Evolutionary conservation across 2,113 vertebrate species (phyloP), one percentile per base, ranked within the genome.

Genomic region (Tiliqua scincoides): DNA sequence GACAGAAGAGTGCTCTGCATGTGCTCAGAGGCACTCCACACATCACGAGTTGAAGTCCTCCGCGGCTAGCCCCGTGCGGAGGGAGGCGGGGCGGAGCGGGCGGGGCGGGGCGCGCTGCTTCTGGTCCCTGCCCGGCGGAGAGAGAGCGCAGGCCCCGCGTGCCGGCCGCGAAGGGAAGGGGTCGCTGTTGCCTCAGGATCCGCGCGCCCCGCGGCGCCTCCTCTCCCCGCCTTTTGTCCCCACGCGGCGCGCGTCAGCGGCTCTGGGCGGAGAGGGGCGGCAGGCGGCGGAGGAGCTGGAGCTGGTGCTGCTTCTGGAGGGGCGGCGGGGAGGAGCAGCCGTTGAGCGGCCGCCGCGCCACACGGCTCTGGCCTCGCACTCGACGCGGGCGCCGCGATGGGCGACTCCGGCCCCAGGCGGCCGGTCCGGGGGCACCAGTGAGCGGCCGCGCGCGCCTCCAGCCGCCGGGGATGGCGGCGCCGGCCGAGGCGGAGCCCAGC

Each of bases 191-290:
- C 95, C 84, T 85, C 89, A 90, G 89, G 85, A 86, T 95, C 87
- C n/a, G 86, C 71, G 87, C 80, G 84, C 87, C 84, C 79, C 79
- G 68, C 76, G 87, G 89, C 89, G 89, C 83, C 93, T 88, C 83
- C 93, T 88, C 77, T 93, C 92, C 92, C 96, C 95, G 95, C 94
- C 96, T 96, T 95, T 96, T 96, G 96, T 95, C 96, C 93, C 89
- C 92, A 88, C 94, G 93, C 93, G 94, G 93, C 17, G 94, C 94
- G 93, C 95, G 95, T 92, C 95, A 94, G 94, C 94, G 95, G 75
- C 90, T 77, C 92, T 87, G 93, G 93, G 93, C 92, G 91, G 93
- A 91, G 94, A 84, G 71, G n/a, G 27, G 43, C 3, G 63, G 72
- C 73, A 30, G 52, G 65, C 63, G 6, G 48, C 21, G 84, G 32